phyloP scores from a whole-genome alignment of 2,797 vertebrate species.

The Lithobates sylvaticus region DNA sequence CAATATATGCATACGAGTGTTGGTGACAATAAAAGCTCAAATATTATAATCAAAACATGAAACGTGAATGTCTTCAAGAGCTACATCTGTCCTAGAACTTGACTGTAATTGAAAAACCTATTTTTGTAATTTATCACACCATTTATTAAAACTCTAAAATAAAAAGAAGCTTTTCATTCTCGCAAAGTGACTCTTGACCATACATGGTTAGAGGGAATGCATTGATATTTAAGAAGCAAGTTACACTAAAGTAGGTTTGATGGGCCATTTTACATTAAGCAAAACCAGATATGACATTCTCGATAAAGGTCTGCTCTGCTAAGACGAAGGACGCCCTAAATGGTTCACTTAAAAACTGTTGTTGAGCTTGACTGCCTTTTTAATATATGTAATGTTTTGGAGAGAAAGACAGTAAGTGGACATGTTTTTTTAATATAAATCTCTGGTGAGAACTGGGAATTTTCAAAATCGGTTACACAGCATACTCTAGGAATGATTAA shows the following conservation, averaged over 20 bases:
- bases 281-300: conserved; percentile 77
- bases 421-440: conserved; percentile 72
- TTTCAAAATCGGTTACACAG: conserved; percentile 70
- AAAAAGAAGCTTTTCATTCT: conserved; percentile 15
- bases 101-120: neutral
- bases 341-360: conserved; percentile 67
- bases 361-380: conserved; percentile 69
- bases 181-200: conserved; percentile 69
- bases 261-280: conserved; percentile 71
- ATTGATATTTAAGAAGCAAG: conserved; percentile 76
- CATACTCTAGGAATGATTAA: conserved; percentile 71
- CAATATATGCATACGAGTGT: neutral
- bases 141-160: neutral
- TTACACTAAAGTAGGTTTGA: conserved; percentile 72
- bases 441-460: conserved; percentile 62
- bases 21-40: neutral
- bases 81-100: neutral
- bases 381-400: conserved; percentile 69
- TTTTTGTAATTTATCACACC: neutral
- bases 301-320: conserved; percentile 72
- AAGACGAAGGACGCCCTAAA: conserved; percentile 70
- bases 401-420: conserved; percentile 67
- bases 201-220: conserved; percentile 70
- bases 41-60: neutral
- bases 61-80: neutral